Conservation (phyloP, 2,113 vertebrate species). For the Desmodus rotundus region DNA sequence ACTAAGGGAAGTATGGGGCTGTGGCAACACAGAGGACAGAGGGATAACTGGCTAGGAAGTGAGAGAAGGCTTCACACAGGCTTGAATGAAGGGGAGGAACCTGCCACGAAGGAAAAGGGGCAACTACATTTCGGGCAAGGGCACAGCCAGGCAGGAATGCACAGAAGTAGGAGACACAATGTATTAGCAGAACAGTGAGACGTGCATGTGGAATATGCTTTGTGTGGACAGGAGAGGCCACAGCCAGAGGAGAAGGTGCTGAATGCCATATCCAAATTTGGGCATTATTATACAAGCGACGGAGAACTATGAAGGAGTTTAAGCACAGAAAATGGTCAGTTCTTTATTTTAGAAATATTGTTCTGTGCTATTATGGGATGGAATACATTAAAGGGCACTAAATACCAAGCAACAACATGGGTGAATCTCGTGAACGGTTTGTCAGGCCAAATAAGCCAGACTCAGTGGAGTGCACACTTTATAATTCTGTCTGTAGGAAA, state of each 20-base stretch:
- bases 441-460: not conserved
- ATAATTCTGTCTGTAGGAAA: not conserved
- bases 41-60: not conserved
- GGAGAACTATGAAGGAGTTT: not conserved
- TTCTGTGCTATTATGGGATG: not conserved
- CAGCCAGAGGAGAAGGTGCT: not conserved
- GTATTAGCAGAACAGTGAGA: not conserved
- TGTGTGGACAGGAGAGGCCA: not conserved
- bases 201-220: not conserved
- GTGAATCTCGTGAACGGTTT: not conserved
- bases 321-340: not conserved
- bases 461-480: not conserved
- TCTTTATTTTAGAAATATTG: not conserved
- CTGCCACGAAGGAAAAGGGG: not conserved
- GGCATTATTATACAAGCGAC: not conserved
- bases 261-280: not conserved
- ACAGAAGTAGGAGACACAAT: not conserved
- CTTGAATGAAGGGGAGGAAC: not conserved
- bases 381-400: not conserved
- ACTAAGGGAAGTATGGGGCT: not conserved
- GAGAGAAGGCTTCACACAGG: not conserved
- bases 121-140: not conserved
- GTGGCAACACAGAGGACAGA: not conserved
- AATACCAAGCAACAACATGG: not conserved
- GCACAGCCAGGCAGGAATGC: not conserved